phyloP scores from a whole-genome alignment of 2,113 vertebrate genomes.

The Zapus hudsonius region DNA sequence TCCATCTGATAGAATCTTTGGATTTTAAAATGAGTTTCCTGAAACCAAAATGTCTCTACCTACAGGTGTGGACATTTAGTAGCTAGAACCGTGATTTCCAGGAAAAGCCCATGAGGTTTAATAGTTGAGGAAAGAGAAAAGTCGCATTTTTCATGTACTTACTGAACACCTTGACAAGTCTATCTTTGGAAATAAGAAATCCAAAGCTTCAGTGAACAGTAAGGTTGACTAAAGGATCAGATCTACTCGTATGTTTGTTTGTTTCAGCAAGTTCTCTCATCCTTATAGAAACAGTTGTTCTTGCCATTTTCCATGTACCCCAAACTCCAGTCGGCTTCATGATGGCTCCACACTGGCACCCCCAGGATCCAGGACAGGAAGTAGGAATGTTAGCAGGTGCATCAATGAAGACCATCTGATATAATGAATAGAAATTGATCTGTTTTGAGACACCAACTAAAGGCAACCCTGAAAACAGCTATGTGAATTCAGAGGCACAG shows the following conservation, averaged over 20 bases:
- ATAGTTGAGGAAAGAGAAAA: not conserved
- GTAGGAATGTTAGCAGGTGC: not conserved
- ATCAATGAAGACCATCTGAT: not conserved
- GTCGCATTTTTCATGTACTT: not conserved
- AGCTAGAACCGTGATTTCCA: not conserved
- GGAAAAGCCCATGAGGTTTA: not conserved
- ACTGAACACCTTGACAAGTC: not conserved
- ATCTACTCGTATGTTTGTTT: too few relatives aligned
- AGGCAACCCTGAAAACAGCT: not conserved
- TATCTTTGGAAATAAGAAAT: not conserved
- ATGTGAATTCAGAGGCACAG: too few relatives aligned
- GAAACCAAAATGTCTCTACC: not conserved
- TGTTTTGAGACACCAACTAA: not conserved
- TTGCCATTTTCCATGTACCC: not conserved
- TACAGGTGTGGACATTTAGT: not conserved
- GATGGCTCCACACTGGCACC: not conserved
- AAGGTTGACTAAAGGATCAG: not conserved
- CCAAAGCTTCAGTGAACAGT: conserved; percentile 24
- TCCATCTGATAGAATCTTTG: not conserved
- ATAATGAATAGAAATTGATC: not conserved
- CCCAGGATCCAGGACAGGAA: not conserved
- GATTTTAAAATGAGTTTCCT: not conserved
- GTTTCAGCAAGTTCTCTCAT: not conserved
- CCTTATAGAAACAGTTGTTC: not conserved
- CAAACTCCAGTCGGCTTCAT: not conserved